Evolutionary conservation across 2,888 invertebrate genomes (phyloP), one percentile per base, ranked within the genome.

Genomic region (Polylopha cassiicola): DNA sequence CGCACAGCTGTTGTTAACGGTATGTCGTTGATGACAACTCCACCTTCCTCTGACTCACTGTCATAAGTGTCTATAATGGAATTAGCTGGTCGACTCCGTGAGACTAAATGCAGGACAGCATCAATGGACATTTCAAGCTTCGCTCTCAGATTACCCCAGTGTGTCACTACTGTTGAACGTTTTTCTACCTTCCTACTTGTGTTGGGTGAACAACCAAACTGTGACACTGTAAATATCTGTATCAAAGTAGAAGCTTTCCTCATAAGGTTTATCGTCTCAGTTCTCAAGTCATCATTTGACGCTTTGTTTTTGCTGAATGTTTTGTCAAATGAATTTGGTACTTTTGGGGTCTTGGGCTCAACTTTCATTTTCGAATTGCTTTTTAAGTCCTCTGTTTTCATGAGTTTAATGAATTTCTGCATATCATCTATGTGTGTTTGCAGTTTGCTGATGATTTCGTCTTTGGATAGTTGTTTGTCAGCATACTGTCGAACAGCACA

Each of bases 361-460:
- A 42, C 44, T 34, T 64, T 61, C 2, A 50, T 22, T 48, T 67
- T 71, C 2, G 59, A 46, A 17, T 66, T 74, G 7, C 47, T 62
- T 51, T 71, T 71, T 55, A 81, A 82, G 73, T 60, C 91, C 57
- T 92, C 92, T 51, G 92, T 92, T 87, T 99, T 99, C 60, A 99
- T 88, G 63, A 98, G 93, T 55, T 94, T 92, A 53, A 99, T 98
- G 68, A 99, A 99, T 50, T 98, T 90, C 73, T 99, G 99, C 76
- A 99, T 88, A 77, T 99, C 99, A 24, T 93, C 91, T 37, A 99
- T 96, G 82, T 99, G 99, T 1, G 97, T 95, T 77, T 98, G 98
- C 10, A 99, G 85, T 75, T 99, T 99, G 27, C 89, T 89, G 10
- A 99, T 97, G 9, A 99, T 87, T 74, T 98, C 97, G 63, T 98